Evolutionary conservation across 2,113 vertebrate genomes (phyloP).

Genomic region (Spilogale gracilis): DNA sequence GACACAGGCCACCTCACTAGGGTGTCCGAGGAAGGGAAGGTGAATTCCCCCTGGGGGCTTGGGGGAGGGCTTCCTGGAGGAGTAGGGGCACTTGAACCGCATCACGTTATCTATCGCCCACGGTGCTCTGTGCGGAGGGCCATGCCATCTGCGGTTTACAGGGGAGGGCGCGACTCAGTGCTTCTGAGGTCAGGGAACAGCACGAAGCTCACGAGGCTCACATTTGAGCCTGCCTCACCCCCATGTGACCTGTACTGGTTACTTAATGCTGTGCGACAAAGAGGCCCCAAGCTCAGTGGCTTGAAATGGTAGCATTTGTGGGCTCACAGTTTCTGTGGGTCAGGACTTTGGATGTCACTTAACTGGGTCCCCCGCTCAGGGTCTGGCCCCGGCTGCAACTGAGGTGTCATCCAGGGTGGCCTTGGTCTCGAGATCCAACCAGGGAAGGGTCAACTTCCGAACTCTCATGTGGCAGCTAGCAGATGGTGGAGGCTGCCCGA

Average conservation of each 20-base stretch:
- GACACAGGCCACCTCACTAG: not conserved
- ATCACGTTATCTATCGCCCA: rapidly evolving
- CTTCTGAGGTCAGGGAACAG: not conserved
- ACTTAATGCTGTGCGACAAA: not conserved
- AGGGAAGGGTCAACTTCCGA: not conserved
- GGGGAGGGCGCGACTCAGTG: not conserved
- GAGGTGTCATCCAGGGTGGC: rapidly evolving
- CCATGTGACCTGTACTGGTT: not conserved
- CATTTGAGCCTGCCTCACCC: rapidly evolving
- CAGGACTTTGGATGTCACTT: not conserved
- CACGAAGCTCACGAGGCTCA: not conserved
- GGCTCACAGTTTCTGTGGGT: not conserved
- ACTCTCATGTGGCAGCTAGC: rapidly evolving
- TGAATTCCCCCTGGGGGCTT: not conserved
- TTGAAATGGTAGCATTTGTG: rapidly evolving
- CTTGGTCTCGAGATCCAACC: not conserved
- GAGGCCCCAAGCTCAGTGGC: not conserved
- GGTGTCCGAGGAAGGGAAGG: not conserved
- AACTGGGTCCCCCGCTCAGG: not conserved
- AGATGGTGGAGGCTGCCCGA: not conserved
- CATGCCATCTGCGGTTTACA: not conserved
- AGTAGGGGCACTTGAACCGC: not conserved
- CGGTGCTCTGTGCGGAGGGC: not conserved
- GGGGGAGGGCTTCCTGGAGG: not conserved
- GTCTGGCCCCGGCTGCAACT: rapidly evolving